Evolutionary conservation across 2,113 vertebrate species (phyloP).

Genomic region (Callipepla californica): DNA sequence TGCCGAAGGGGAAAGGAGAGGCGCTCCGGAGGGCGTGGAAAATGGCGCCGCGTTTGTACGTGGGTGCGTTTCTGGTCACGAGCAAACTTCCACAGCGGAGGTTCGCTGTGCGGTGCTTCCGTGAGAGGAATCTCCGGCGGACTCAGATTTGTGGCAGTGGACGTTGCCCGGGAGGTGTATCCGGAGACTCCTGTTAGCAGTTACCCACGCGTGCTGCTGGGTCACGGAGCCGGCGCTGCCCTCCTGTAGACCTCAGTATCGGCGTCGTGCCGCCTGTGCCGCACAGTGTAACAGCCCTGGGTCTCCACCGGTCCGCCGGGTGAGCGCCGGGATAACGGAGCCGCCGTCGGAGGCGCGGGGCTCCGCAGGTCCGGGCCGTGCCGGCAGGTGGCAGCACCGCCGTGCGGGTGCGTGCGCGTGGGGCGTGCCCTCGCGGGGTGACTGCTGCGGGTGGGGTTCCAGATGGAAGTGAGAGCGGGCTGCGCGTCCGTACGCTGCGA

Average conservation of each 20-base stretch:
- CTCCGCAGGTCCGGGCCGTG: background rate
- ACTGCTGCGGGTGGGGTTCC: background rate
- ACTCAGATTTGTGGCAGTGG: background rate
- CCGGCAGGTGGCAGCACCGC: constrained; percentile 55
- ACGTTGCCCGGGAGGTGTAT: background rate
- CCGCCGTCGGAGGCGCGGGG: fast-evolving
- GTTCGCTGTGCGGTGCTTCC: background rate
- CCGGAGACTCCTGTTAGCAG: background rate
- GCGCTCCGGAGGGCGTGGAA: no score
- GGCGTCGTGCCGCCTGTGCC: background rate
- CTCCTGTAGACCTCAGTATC: background rate
- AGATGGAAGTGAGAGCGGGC: background rate
- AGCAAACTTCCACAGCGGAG: background rate
- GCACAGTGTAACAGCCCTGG: background rate
- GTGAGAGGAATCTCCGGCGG: background rate
- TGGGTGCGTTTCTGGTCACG: no score
- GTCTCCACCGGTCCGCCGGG: background rate
- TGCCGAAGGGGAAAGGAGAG: background rate
- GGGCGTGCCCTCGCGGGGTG: background rate
- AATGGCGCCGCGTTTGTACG: no score
- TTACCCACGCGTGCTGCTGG: background rate
- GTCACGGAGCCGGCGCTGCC: background rate
- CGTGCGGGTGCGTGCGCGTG: no score
- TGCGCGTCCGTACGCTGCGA: background rate
- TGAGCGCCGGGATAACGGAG: background rate